A percentile compares a stretch with the other conserved stretches of the same genome.
Evolutionary conservation across 2,888 invertebrate genomes (phyloP).

Genomic region (Sinotaia quadrata): DNA sequence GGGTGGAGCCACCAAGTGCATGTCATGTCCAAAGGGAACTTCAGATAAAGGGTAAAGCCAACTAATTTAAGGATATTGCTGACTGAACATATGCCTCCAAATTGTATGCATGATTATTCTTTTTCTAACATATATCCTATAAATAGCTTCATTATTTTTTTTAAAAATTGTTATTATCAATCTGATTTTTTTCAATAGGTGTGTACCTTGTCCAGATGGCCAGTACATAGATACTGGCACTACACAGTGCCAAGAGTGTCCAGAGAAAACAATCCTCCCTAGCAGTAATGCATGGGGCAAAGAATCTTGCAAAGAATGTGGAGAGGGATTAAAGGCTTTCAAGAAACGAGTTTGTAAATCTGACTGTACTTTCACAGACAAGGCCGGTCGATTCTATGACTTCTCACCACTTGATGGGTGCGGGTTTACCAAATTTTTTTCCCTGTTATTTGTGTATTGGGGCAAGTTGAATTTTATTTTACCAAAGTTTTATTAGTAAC

Average conservation of each 20-base stretch:
- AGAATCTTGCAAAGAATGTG: slow-evolving; percentile 74
- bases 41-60: slow-evolving; percentile 68
- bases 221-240: slow-evolving; percentile 73
- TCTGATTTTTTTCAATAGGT: slow-evolving; percentile 61
- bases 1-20: slow-evolving; percentile 76
- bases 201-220: slow-evolving; percentile 75
- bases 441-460: too few species aligned
- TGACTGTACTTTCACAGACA: slow-evolving; percentile 69
- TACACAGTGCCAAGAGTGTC: slow-evolving; percentile 74
- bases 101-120: too few species aligned
- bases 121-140: background rate
- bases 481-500: too few species aligned
- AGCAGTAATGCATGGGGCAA: slow-evolving; percentile 57
- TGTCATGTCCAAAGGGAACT: slow-evolving; percentile 73
- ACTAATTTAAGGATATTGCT: too few species aligned
- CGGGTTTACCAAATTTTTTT: too few species aligned
- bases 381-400: slow-evolving; percentile 58
- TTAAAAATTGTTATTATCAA: too few species aligned
- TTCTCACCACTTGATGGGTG: slow-evolving; percentile 70
- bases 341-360: slow-evolving; percentile 73
- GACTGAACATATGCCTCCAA: too few species aligned
- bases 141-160: too few species aligned
- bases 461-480: too few species aligned
- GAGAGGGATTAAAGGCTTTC: slow-evolving; percentile 72
- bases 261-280: slow-evolving; percentile 64